Conservation (phyloP, 2,888 invertebrate species). For the Busseola fusca region DNA sequence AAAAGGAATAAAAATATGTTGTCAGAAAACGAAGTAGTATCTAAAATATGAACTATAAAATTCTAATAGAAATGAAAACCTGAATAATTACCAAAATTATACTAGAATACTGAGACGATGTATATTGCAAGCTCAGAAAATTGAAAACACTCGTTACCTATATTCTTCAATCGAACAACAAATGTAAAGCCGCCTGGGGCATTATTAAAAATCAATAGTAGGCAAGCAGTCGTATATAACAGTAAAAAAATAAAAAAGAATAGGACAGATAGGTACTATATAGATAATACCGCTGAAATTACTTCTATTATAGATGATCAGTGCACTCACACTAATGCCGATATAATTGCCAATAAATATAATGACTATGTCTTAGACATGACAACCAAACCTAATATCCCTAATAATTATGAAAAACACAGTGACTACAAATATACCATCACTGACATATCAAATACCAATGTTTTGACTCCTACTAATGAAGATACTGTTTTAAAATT, state of each 20-base stretch:
- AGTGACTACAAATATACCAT: neutral
- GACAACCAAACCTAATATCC: neutral
- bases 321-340: neutral
- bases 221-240: no score
- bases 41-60: constrained; percentile 4
- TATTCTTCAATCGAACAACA: no score
- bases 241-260: no score
- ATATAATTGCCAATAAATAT: neutral
- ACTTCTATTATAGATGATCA: neutral
- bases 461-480: neutral
- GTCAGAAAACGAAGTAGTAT: constrained; percentile 11
- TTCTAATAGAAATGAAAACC: neutral
- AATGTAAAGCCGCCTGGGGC: no score
- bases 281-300: neutral
- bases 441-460: neutral
- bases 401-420: neutral
- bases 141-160: no score
- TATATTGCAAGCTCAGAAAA: neutral
- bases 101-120: neutral
- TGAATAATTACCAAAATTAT: neutral
- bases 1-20: constrained; percentile 19
- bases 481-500: neutral
- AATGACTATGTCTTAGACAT: neutral
- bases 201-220: no score
- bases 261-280: no score